Conservation (phyloP, 2,888 invertebrate species). For the Heliconius sara region DNA sequence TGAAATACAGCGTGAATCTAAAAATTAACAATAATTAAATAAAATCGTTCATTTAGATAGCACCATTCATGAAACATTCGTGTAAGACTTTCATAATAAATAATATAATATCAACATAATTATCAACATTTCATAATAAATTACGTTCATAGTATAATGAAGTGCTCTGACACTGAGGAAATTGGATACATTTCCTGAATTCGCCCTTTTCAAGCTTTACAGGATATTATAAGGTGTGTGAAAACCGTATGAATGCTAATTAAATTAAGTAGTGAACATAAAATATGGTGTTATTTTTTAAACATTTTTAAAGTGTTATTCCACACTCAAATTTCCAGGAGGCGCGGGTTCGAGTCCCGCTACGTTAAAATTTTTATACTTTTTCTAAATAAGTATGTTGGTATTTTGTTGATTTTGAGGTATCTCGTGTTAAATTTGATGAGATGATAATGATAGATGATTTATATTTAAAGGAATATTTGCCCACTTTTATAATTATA, state of each 20-base stretch:
- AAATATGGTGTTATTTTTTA: background rate
- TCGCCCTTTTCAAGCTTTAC: slow-evolving; percentile 43
- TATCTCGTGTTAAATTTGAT: background rate
- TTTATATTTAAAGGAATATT: too few species aligned
- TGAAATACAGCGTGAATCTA: too few species aligned
- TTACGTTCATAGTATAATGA: slow-evolving; percentile 48
- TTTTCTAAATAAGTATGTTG: too few species aligned
- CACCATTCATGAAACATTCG: background rate
- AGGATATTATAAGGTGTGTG: slow-evolving; percentile 31
- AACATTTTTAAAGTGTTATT: too few species aligned
- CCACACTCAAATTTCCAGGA: too few species aligned
- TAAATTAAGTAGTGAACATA: slow-evolving; percentile 14
- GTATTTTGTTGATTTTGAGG: background rate
- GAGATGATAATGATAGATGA: too few species aligned
- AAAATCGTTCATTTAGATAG: background rate
- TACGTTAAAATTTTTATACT: too few species aligned
- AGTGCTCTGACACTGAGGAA: slow-evolving; percentile 50
- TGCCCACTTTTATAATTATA: background rate
- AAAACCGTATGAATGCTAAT: slow-evolving; percentile 13
- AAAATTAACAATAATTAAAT: background rate
- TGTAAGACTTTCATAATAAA: background rate
- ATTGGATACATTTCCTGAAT: slow-evolving; percentile 50
- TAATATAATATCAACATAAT: background rate
- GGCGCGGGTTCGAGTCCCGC: too few species aligned
- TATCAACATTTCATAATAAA: slow-evolving; percentile 41